Base-by-base conservation (phyloP, 2,113 vertebrate genomes). In the Erythrocercus mccallii region DNA sequence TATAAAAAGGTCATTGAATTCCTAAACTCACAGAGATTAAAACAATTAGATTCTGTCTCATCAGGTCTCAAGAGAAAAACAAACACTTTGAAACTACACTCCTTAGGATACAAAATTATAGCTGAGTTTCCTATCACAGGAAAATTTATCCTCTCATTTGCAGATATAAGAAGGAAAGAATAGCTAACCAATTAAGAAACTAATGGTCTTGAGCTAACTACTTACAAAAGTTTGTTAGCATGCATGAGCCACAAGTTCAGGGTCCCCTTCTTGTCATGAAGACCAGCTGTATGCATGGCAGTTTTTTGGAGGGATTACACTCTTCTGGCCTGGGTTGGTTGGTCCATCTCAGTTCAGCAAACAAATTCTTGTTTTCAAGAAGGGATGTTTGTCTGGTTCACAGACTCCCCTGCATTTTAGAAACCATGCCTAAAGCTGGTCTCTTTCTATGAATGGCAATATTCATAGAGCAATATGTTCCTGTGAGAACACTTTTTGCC, bases 1-100 rank as follows among this genome's bases (percentile, higher is more conserved):
- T 82, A 82, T 48, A 20, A 66, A 90, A 86, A 83, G 90, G 65
- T 92, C 85, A 88, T 37, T n/a, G 58, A 62, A 30, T 88, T 92
- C 53, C 80, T 92, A 69, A 91, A 81, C 95, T 90, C 64, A 50
- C 1, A 57, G 54, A 92, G 31, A 85, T 70, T 61, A 85, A 92
- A 94, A 62, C 64, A 95, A 84, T 82, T 87, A 84, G 44, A 77
- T 31, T 89, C 54, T 79, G 42, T 51, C 82, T 92, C 57, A 61
- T 17, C 66, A 40, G 25, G 24, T 76, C 88, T 90, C 68, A 57
- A 79, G 77, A 81, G 81, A 57, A 92, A 92, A 90, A 68, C 25
- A 51, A 92, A 44, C 40, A 58, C 80, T 94, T 90, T 81, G 60
- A 91, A 94, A 87, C 44, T 51, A 12, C 56, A 85, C 40, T 91